phyloP scores from a whole-genome alignment of 2,113 vertebrate genomes.

The Saguinus imperator region DNA sequence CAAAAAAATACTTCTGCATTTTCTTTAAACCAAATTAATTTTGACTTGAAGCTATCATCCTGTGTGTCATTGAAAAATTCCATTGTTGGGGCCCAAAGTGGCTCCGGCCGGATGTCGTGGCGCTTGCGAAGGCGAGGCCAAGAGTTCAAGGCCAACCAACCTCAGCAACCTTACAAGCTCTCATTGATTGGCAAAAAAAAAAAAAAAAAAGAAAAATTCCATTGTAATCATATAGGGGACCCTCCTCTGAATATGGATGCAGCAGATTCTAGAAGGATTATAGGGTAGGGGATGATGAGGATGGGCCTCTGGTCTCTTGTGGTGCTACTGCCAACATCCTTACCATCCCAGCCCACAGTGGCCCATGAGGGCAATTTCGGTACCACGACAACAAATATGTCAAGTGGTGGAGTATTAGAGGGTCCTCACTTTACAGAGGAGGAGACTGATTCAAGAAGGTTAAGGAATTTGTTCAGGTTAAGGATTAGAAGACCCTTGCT shows the following conservation, averaged over 20 bases:
- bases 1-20: background rate
- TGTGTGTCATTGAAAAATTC: background rate
- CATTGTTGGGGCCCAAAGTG: too few relatives aligned
- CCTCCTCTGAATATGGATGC: background rate
- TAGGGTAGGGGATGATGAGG: background rate
- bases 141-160: too few relatives aligned
- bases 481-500: background rate
- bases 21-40: background rate
- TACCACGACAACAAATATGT: background rate
- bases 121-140: too few relatives aligned
- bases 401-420: background rate
- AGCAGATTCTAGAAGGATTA: background rate
- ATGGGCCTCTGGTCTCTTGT: background rate
- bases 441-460: background rate
- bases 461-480: background rate
- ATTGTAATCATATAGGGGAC: background rate
- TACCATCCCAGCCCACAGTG: fast-evolving
- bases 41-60: background rate
- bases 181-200: too few relatives aligned
- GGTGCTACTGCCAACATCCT: background rate
- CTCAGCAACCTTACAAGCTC: too few relatives aligned
- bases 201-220: background rate
- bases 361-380: background rate
- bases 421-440: background rate
- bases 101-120: too few relatives aligned